phyloP scores from a whole-genome alignment of 2,113 vertebrate genomes.

The Sinocyclocheilus maitianheensis region DNA sequence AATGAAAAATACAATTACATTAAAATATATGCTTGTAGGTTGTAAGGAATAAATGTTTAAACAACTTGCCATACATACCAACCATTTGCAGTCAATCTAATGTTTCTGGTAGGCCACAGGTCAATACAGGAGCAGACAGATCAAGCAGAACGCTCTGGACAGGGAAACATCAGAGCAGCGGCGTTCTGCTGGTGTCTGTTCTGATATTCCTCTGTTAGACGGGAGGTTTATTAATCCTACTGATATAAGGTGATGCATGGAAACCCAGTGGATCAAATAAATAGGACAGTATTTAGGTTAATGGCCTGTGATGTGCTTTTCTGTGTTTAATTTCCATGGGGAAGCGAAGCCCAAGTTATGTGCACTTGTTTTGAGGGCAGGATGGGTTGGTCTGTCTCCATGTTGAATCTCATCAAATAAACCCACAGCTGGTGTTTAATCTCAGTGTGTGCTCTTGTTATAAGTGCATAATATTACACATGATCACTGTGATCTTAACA shows the following conservation, averaged over 20 bases:
- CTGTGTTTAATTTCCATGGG: constrained; percentile 6
- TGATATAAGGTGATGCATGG: neutral
- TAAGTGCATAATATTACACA: neutral
- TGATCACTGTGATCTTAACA: neutral
- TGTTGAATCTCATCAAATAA: neutral
- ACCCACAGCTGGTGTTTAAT: constrained; percentile 6
- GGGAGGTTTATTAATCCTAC: neutral
- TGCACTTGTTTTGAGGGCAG: neutral
- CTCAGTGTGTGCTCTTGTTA: neutral
- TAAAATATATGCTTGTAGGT: neutral
- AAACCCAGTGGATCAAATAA: constrained; percentile 2
- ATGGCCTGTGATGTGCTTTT: constrained; percentile 11
- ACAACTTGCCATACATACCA: neutral
- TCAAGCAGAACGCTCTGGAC: neutral
- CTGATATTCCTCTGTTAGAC: neutral
- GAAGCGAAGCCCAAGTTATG: neutral
- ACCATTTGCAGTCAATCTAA: neutral
- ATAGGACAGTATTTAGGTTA: constrained; percentile 6
- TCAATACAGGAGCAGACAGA: neutral
- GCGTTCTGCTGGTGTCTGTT: neutral
- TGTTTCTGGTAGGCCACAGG: neutral
- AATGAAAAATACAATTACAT: neutral
- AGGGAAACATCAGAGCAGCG: neutral
- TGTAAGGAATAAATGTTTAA: neutral
- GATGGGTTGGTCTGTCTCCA: neutral